Evolutionary conservation across 2,113 vertebrate genomes (phyloP).

Genomic region (Genyomyrus donnyi): DNA sequence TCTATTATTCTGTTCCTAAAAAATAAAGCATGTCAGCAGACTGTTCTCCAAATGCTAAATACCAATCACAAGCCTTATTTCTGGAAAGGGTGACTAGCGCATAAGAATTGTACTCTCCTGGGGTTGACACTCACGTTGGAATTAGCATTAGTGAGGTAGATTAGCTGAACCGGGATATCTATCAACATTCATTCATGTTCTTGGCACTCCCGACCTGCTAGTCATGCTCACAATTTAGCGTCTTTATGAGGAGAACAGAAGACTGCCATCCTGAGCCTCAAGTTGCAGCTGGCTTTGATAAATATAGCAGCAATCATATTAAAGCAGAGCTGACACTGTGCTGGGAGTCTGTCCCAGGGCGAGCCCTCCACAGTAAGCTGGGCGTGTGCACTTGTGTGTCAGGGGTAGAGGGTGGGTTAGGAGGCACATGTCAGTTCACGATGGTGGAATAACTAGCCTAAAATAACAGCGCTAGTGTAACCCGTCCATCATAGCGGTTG

Average conservation of each 20-base stretch:
- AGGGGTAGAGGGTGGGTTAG: background rate
- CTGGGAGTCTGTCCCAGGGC: background rate
- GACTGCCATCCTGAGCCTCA: background rate
- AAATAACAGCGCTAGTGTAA: background rate
- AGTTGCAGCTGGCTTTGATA: conserved; percentile 3
- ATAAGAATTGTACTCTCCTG: background rate
- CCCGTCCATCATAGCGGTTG: background rate
- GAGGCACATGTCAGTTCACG: background rate
- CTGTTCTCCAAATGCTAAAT: background rate
- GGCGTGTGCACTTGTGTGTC: conserved; percentile 5
- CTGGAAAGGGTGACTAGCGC: background rate
- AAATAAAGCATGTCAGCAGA: background rate
- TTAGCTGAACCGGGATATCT: background rate
- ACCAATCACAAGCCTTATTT: background rate
- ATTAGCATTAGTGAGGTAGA: background rate
- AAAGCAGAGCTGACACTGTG: background rate
- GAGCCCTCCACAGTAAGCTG: background rate
- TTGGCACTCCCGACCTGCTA: background rate
- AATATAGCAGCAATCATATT: conserved; percentile 12
- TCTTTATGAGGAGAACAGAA: background rate
- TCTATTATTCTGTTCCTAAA: background rate
- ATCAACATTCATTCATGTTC: background rate
- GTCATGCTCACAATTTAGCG: background rate
- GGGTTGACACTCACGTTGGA: background rate
- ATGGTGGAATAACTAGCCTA: background rate